Evolutionary conservation across 92 coral and sea anemone species (phyloP), one percentile per base, ranked within the genome.

Genomic region (Desmophyllum pertusum): DNA sequence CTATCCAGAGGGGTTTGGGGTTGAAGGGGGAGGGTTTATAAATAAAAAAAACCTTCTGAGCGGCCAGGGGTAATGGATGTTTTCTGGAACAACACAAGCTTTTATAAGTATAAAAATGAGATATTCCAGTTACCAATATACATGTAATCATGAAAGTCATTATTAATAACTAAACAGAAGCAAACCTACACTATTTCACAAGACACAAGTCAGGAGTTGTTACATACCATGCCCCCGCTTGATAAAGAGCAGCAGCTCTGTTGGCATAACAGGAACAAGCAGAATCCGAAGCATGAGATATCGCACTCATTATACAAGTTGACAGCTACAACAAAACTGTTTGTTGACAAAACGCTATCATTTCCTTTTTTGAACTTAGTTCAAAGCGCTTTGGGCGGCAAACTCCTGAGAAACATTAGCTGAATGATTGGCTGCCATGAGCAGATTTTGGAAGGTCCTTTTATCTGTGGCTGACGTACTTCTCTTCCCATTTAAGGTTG

Each of bases 161-260:
- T n/a, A n/a, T n/a, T n/a, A n/a, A n/a, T n/a, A n/a, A n/a, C n/a
- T n/a, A n/a, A n/a, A n/a, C n/a, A n/a, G n/a, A n/a, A n/a, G n/a
- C n/a, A n/a, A n/a, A n/a, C n/a, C n/a, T n/a, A n/a, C n/a, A n/a
- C n/a, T 95, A 93, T 19, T 18, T 25, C 17, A 19, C 61, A 53
- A 71, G 19, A 71, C 10, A 39, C 10, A 23, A 1, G 11, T 39
- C 31, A 71, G 31, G 50, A 36, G 33, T 46, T 15, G 3, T 72
- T 72, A 86, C 96, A 86, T 91, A 96, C 99, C 99, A 96, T 17
- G 96, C 92, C 86, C 99, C 85, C 80, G 98, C 97, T 96, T 96
- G 85, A 96, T 88, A 78, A 42, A 96, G n/a, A 3, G 99, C 99
- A 33, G 99, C 99, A 62, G 99, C 99, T 69, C 99, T 91, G 75